Evolutionary conservation across 2,113 vertebrate genomes (phyloP).

Genomic region (Macroglossus sobrinus): DNA sequence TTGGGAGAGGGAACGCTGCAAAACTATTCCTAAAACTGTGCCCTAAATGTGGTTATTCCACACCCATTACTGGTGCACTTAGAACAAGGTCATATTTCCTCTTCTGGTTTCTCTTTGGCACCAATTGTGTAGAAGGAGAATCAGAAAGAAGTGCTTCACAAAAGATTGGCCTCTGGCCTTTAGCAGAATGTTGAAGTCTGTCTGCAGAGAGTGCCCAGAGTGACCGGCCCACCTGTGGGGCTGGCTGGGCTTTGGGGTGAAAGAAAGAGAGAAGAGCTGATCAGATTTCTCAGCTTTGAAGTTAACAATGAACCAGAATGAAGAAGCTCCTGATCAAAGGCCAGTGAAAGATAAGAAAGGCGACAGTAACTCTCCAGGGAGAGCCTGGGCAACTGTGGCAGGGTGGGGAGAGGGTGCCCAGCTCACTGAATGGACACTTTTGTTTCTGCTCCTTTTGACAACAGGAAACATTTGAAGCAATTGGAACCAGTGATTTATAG

Average conservation of each 20-base stretch:
- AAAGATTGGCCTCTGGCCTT: background rate
- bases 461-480: slow-evolving; percentile 53
- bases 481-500: background rate
- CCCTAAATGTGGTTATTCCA: slow-evolving; percentile 42
- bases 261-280: slow-evolving; percentile 13
- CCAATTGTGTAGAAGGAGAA: slow-evolving; percentile 22
- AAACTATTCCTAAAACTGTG: slow-evolving; percentile 45
- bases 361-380: slow-evolving; percentile 31
- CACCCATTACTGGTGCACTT: background rate
- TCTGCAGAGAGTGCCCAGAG: slow-evolving; percentile 28
- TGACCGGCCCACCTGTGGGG: slow-evolving; percentile 15
- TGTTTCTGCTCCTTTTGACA: slow-evolving; percentile 48
- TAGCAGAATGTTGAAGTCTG: background rate
- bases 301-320: slow-evolving; percentile 35
- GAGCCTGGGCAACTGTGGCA: slow-evolving; percentile 51
- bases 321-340: slow-evolving; percentile 78
- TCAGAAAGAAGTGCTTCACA: background rate
- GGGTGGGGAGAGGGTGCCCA: slow-evolving; percentile 30
- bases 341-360: slow-evolving; percentile 62
- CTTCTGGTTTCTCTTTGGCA: slow-evolving; percentile 60
- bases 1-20: slow-evolving; percentile 7
- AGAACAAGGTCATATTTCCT: slow-evolving; percentile 41
- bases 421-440: slow-evolving; percentile 44
- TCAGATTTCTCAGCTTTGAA: slow-evolving; percentile 56
- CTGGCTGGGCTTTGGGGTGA: background rate